Evolutionary conservation across 2,113 vertebrate genomes (phyloP).

Genomic region (Syrrhaptes paradoxus): DNA sequence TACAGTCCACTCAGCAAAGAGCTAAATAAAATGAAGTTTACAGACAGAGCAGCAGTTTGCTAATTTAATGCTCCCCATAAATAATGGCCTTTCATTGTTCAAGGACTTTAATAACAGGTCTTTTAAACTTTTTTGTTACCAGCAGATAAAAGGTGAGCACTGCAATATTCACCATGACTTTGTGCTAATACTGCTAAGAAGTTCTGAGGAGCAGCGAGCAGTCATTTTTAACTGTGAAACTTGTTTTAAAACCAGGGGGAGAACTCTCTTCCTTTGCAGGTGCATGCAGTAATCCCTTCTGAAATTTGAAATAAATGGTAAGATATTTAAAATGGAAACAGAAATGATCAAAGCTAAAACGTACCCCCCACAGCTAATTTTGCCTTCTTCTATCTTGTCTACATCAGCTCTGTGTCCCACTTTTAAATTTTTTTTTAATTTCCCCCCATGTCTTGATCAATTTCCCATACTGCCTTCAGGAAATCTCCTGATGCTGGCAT

Average conservation of each 20-base stretch:
- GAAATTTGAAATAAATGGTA: background rate
- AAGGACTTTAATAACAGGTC: background rate
- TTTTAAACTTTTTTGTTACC: background rate
- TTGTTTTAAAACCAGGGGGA: background rate
- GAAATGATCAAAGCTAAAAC: background rate
- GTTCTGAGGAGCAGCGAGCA: background rate
- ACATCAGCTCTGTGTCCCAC: background rate
- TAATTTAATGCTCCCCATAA: background rate
- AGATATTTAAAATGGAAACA: background rate
- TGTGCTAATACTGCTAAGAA: background rate
- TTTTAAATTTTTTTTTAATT: background rate
- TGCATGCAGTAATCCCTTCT: background rate
- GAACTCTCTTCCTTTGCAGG: background rate
- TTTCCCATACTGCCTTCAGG: too few relatives aligned
- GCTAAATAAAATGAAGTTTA: background rate
- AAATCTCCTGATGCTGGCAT: too few relatives aligned
- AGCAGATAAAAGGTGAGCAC: background rate
- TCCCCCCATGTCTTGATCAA: background rate
- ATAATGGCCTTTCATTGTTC: background rate
- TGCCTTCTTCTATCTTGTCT: background rate
- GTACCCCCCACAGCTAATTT: background rate
- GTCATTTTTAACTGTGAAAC: background rate
- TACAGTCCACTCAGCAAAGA: background rate
- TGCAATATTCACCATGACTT: background rate
- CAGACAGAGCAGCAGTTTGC: background rate